phyloP scores from a whole-genome alignment of 2,797 vertebrate species.

The Gymnodraco acuticeps region DNA sequence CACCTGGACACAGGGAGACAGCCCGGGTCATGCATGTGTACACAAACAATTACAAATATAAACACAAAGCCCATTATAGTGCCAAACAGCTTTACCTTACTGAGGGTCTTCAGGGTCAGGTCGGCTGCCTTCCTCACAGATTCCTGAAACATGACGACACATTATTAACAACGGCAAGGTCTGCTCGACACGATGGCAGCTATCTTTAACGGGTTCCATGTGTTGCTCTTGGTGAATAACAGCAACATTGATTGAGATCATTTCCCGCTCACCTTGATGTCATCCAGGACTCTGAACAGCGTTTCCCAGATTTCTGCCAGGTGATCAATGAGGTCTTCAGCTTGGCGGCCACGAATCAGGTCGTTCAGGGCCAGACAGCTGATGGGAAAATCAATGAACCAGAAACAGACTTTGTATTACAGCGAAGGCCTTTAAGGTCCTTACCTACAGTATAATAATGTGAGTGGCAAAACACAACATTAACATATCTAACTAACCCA shows the following conservation, averaged over 20 bases:
- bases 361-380: constrained; percentile 97
- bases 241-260: neutral
- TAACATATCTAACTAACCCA: too few species aligned
- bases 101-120: constrained; percentile 94
- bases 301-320: constrained; percentile 98
- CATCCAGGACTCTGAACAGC: constrained; percentile 97
- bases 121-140: constrained; percentile 98
- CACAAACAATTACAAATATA: constrained; percentile 2
- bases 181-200: neutral
- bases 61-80: neutral
- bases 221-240: neutral
- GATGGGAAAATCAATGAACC: constrained; percentile 37
- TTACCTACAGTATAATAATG: too few species aligned
- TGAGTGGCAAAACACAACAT: too few species aligned
- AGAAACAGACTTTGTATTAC: neutral
- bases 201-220: too few species aligned
- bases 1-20: constrained; percentile 84
- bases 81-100: constrained; percentile 88
- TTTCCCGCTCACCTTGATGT: constrained; percentile 92
- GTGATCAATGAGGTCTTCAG: constrained; percentile 93
- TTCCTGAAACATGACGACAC: constrained; percentile 84
- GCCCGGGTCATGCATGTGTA: neutral
- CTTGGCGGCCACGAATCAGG: constrained; percentile 92
- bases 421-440: neutral
- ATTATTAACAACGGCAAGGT: neutral